Evolutionary conservation across 2,888 invertebrate species (phyloP).

Genomic region (Leucania comma): DNA sequence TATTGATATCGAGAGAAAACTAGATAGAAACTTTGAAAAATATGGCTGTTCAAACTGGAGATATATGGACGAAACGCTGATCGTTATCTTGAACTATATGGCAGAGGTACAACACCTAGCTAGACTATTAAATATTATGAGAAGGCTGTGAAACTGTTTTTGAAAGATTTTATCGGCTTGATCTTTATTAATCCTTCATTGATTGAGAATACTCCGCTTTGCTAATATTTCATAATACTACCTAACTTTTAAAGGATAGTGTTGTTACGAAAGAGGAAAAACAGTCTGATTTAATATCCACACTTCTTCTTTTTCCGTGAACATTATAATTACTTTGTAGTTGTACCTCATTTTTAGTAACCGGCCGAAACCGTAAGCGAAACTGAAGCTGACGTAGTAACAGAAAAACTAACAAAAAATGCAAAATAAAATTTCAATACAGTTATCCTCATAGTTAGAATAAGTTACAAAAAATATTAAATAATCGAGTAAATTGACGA

Average conservation of each 20-base stretch:
- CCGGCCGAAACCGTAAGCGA: no score
- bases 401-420: no score
- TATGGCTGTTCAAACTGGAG: constrained; percentile 46
- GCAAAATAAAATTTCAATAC: no score
- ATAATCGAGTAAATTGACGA: no score
- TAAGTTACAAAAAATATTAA: no score
- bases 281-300: background rate
- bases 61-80: constrained; percentile 49
- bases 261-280: background rate
- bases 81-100: constrained; percentile 51
- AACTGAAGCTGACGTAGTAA: no score
- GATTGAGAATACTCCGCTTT: background rate
- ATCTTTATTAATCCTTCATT: constrained; percentile 21
- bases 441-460: no score
- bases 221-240: background rate
- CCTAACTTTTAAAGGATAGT: background rate
- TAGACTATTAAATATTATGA: constrained; percentile 29
- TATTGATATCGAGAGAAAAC: constrained; percentile 55
- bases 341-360: background rate
- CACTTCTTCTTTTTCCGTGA: background rate
- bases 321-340: background rate
- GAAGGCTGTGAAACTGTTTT: constrained; percentile 18
- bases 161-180: constrained; percentile 16
- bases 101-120: constrained; percentile 7
- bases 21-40: constrained; percentile 59